A percentile compares a stretch with the other conserved stretches of the same genome.
These are phyloP conservation scores for Sinelater perroti DNA, from an alignment of 2,888 invertebrate species.

Conservation along the genomic window DNA sequence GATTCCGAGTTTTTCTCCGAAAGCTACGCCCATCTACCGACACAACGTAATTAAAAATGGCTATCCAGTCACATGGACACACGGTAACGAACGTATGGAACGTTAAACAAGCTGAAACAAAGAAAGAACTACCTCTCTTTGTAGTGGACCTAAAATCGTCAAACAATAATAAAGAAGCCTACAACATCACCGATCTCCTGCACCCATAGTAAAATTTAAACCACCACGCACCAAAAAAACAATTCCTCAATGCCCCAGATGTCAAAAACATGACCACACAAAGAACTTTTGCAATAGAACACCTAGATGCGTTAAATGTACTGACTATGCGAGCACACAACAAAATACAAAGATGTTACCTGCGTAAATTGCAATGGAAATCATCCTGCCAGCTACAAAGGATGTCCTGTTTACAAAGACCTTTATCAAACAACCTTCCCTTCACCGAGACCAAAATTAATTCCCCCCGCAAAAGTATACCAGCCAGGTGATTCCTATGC, in stretches of 20 bases:
- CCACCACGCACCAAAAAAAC: constrained; percentile 21
- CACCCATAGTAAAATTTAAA: constrained; percentile 28
- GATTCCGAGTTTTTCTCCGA: constrained; percentile 12
- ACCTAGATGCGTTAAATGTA: too few relatives aligned
- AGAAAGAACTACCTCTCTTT: constrained; percentile 8
- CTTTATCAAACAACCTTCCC: too few relatives aligned
- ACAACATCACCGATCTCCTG: constrained; percentile 1
- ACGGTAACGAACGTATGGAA: constrained; percentile 7
- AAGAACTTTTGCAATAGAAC: constrained; percentile 31
- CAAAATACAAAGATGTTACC: too few relatives aligned
- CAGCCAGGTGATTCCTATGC: too few relatives aligned
- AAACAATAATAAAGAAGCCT: constrained; percentile 8
- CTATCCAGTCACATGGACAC: constrained; percentile 2
- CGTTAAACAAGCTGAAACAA: constrained; percentile 12
- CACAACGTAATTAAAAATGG: constrained; percentile 4
- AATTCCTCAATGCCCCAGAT: constrained; percentile 27
- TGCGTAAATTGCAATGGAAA: too few relatives aligned
- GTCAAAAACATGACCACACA: constrained; percentile 35
- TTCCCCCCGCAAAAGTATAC: too few relatives aligned
- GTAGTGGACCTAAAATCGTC: neutral
- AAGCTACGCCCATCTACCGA: constrained; percentile 11
- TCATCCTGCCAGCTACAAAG: too few relatives aligned
- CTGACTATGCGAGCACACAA: too few relatives aligned
- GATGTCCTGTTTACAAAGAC: too few relatives aligned
- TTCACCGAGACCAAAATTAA: too few relatives aligned